phyloP scores from a whole-genome alignment of 2,888 invertebrate species.

The Caenorhabditis sulstoni region DNA sequence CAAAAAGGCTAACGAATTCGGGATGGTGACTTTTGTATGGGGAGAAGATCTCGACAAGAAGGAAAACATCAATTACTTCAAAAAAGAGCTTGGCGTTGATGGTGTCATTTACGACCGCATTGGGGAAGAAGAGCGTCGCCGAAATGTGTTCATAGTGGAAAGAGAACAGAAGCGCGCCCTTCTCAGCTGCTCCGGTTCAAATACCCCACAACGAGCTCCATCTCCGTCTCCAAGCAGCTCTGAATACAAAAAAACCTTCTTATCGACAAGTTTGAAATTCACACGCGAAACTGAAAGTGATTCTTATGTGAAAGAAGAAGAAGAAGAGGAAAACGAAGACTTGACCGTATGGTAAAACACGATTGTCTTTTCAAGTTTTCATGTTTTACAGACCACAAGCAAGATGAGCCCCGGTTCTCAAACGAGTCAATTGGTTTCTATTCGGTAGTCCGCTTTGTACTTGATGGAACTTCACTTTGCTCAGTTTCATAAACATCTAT shows the following conservation, averaged over 20 bases:
- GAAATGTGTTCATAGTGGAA: slow-evolving; percentile 78
- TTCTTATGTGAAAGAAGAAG: neutral
- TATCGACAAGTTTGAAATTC: too few relatives aligned
- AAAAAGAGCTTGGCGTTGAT: slow-evolving; percentile 92
- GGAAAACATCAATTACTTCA: slow-evolving; percentile 89
- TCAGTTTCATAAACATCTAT: too few relatives aligned
- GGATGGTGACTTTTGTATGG: slow-evolving; percentile 93
- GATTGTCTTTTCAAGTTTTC: too few relatives aligned
- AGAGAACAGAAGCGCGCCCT: slow-evolving; percentile 73
- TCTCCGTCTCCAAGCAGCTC: slow-evolving; percentile 35
- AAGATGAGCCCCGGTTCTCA: too few relatives aligned
- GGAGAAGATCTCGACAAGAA: slow-evolving; percentile 95
- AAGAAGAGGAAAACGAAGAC: too few relatives aligned
- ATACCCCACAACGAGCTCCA: slow-evolving; percentile 53
- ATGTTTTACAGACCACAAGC: too few relatives aligned
- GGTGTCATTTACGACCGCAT: slow-evolving; percentile 94
- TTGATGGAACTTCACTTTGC: too few relatives aligned
- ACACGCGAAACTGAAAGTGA: too few relatives aligned
- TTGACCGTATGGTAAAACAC: too few relatives aligned
- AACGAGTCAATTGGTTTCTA: too few relatives aligned
- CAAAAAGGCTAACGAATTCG: slow-evolving; percentile 86
- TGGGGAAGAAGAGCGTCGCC: slow-evolving; percentile 75
- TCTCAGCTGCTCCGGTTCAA: slow-evolving; percentile 52
- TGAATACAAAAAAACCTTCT: slow-evolving; percentile 44
- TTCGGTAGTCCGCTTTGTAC: too few relatives aligned